Evolutionary conservation across 1,140 invertebrate species (phyloP).

Genomic region (Rhopalosiphum maidis): DNA sequence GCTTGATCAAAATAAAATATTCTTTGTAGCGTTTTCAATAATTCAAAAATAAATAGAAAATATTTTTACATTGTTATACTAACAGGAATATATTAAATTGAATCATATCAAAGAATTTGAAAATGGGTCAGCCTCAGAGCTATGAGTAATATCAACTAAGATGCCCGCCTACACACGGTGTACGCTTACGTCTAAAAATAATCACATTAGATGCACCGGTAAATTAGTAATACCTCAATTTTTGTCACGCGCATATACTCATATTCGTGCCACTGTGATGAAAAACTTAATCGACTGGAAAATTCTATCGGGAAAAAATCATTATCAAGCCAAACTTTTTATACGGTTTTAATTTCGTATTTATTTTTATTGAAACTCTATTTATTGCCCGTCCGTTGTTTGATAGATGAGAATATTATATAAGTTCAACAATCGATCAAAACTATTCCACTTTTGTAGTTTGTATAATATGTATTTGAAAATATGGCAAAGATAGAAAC

Average conservation of each 20-base stretch:
- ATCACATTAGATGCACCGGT: conserved; percentile 37
- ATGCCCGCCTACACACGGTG: conserved; percentile 36
- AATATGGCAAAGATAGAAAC: background rate
- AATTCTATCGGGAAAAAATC: background rate
- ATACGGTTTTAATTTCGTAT: background rate
- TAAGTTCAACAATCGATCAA: conserved; percentile 2
- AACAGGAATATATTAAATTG: background rate
- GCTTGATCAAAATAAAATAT: background rate
- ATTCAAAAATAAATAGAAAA: background rate
- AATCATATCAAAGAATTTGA: background rate
- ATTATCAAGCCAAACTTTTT: background rate
- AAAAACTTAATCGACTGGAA: conserved; percentile 16
- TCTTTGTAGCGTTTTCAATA: background rate
- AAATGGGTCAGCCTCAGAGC: conserved; percentile 41
- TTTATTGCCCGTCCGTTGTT: background rate
- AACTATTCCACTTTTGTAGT: background rate
- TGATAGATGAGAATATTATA: background rate
- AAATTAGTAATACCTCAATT: conserved; percentile 40
- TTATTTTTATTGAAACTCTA: background rate
- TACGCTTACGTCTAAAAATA: conserved; percentile 55
- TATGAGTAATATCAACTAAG: background rate
- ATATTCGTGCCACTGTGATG: background rate
- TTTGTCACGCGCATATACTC: background rate
- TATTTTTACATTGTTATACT: background rate
- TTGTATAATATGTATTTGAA: background rate